Percentiles rank a stretch among this genome's conserved stretches.
Evolutionary conservation across 2,113 vertebrate species (phyloP).

Genomic region (Grammomys dolichurus): DNA sequence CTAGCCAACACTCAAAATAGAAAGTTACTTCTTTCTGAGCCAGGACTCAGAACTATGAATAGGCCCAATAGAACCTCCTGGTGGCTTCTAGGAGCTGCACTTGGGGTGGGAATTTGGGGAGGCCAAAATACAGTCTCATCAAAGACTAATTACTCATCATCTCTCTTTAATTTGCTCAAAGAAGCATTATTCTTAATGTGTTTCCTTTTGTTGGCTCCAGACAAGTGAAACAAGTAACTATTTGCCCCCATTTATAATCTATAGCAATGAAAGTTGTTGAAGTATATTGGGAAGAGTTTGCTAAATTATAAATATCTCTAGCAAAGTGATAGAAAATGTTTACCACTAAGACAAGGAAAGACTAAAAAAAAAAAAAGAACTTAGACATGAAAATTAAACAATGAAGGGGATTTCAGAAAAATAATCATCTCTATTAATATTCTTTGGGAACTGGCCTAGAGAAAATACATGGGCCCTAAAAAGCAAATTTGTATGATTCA

Average conservation of each 20-base stretch:
- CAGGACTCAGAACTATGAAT: background rate
- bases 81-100: background rate
- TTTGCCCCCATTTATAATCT: background rate
- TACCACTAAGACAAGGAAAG: background rate
- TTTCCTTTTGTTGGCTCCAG: background rate
- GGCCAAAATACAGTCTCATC: background rate
- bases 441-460: background rate
- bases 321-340: background rate
- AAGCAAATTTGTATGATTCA: background rate
- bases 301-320: background rate
- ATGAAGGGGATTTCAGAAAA: background rate
- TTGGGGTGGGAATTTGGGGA: background rate
- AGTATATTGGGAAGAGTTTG: background rate
- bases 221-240: background rate
- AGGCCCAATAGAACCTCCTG: too few species aligned
- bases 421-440: background rate
- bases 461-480: background rate
- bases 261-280: background rate
- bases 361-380: background rate
- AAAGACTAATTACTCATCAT: background rate
- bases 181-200: background rate
- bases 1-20: background rate
- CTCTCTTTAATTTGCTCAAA: background rate
- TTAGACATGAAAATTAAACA: constrained; percentile 10
- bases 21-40: background rate